Evolutionary conservation across 2,113 vertebrate genomes (phyloP).

Genomic region (Cyprinodon variegatus): DNA sequence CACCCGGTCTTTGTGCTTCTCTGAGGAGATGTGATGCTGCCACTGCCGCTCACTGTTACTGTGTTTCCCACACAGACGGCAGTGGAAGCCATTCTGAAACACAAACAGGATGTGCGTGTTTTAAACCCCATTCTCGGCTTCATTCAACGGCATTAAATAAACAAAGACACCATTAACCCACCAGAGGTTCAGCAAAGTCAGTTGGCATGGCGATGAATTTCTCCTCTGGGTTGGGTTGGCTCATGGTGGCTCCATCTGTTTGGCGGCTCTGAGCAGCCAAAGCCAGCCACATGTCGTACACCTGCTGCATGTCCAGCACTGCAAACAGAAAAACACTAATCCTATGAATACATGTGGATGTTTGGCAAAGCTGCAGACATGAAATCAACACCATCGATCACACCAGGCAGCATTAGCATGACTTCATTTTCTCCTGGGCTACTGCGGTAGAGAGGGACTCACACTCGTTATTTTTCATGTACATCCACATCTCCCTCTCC

Average conservation of each 20-base stretch:
- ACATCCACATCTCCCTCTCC: conserved; percentile 96
- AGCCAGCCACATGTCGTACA: conserved; percentile 90
- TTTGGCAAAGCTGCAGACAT: neutral
- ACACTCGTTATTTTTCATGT: conserved; percentile 97
- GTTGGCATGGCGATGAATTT: conserved; percentile 95
- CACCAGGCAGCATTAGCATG: neutral
- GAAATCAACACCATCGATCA: neutral
- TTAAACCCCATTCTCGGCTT: neutral
- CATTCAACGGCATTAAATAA: neutral
- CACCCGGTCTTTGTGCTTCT: conserved; percentile 96
- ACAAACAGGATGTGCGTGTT: neutral
- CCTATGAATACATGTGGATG: neutral
- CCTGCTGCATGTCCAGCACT: conserved; percentile 93
- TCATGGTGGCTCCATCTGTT: conserved; percentile 75
- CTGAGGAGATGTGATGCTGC: conserved; percentile 93
- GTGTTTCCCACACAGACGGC: conserved; percentile 92
- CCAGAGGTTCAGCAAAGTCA: conserved; percentile 90
- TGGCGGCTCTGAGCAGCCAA: conserved; percentile 82
- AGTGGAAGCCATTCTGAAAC: conserved; percentile 88
- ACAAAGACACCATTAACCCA: conserved; percentile 52
- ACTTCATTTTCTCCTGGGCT: no score
- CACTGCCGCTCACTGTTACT: conserved; percentile 97
- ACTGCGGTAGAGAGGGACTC: conserved; percentile 57
- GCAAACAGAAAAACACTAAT: conserved; percentile 12
- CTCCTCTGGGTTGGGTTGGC: conserved; percentile 77